Evolutionary conservation across 2,113 vertebrate genomes (phyloP).

Genomic region (Siniperca knerii): DNA sequence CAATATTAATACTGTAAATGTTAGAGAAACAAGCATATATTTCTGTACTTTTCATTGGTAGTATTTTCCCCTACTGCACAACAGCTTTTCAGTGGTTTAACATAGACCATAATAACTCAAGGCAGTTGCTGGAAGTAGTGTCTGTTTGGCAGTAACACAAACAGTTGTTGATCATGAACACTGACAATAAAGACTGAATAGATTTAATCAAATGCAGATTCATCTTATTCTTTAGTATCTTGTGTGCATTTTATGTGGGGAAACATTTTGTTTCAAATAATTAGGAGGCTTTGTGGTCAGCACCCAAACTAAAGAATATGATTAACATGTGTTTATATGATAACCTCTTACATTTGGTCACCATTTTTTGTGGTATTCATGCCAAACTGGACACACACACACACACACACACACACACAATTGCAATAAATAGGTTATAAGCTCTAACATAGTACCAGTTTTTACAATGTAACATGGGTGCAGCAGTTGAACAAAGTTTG

Average conservation of each 20-base stretch:
- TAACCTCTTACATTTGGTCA: background rate
- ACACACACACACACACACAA: background rate
- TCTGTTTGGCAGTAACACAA: constrained; percentile 23
- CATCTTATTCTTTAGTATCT: background rate
- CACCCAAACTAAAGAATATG: background rate
- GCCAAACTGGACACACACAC: background rate
- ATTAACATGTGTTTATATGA: background rate
- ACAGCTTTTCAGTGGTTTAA: constrained; percentile 30
- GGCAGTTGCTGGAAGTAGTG: constrained; percentile 21
- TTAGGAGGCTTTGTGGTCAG: constrained; percentile 22
- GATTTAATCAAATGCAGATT: constrained; percentile 28
- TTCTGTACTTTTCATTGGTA: background rate
- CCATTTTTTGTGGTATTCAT: background rate
- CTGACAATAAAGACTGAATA: background rate
- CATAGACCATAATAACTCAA: constrained; percentile 21
- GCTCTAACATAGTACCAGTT: background rate
- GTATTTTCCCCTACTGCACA: background rate
- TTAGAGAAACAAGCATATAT: background rate
- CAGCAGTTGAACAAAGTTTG: background rate
- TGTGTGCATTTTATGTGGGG: constrained; percentile 5
- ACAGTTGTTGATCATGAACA: constrained; percentile 20
- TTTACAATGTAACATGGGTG: background rate
- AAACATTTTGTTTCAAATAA: constrained; percentile 15
- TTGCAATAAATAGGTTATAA: background rate
- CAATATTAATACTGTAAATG: background rate